Percentiles rank a stretch among this genome's conserved stretches.
Conservation (phyloP, 2,797 vertebrate species). For the Chromis chromis region DNA sequence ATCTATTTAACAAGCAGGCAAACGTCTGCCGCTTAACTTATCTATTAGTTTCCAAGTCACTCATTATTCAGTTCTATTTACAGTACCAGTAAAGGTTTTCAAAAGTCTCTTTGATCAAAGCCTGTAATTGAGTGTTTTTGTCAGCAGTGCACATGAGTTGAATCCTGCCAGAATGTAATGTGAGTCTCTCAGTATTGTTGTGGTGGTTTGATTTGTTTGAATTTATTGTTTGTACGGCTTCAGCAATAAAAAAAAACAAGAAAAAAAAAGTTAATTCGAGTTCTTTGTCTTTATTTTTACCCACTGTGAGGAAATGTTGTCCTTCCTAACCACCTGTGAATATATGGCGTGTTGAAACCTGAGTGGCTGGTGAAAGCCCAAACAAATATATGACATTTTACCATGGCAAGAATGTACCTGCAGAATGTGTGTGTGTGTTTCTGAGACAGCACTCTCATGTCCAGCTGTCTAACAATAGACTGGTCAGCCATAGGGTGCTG, state of each 20-base stretch:
- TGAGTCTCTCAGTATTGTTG: constrained; percentile 71
- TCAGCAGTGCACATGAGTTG: constrained; percentile 31
- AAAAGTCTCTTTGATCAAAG: constrained; percentile 23
- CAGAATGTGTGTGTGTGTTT: constrained; percentile 27
- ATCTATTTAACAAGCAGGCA: constrained; percentile 9
- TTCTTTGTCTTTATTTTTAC: constrained; percentile 36
- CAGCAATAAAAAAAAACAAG: constrained; percentile 86
- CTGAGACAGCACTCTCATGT: constrained; percentile 19
- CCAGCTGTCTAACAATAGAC: constrained; percentile 83
- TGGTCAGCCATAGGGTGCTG: constrained; percentile 70
- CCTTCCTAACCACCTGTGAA: constrained; percentile 29
- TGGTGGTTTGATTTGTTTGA: constrained; percentile 79
- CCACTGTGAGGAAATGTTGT: background rate
- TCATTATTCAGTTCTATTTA: constrained; percentile 2
- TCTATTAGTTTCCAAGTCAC: constrained; percentile 25
- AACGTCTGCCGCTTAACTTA: background rate
- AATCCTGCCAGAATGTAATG: constrained; percentile 56
- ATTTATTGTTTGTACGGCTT: constrained; percentile 85
- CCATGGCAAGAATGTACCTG: constrained; percentile 41
- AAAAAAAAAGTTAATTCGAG: background rate
- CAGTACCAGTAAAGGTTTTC: constrained; percentile 3
- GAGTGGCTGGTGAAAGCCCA: constrained; percentile 50
- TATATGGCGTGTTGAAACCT: constrained; percentile 51
- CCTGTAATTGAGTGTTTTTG: constrained; percentile 51
- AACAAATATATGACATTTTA: constrained; percentile 40